These are phyloP conservation scores for Zoanthus solanderi DNA, from an alignment of 92 coral and sea anemone species.

Conservation along the genomic window DNA sequence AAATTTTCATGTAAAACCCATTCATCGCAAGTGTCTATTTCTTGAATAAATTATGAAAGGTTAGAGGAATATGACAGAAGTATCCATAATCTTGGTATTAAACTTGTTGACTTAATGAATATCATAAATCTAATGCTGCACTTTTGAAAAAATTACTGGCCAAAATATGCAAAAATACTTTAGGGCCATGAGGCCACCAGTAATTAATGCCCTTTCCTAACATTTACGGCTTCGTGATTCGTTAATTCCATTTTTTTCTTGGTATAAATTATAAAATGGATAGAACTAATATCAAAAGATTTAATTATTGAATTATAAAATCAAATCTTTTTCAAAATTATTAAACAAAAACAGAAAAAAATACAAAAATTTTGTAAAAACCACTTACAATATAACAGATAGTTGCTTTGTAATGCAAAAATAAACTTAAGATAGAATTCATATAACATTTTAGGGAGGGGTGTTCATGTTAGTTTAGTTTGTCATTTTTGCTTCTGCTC, in stretches of 20 bases:
- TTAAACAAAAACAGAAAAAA: background rate
- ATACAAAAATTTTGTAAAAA: background rate
- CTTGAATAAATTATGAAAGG: background rate
- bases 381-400: background rate
- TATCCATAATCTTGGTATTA: too few species aligned
- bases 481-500: too few species aligned
- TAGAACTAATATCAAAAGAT: too few species aligned
- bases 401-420: background rate
- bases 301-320: background rate
- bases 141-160: background rate
- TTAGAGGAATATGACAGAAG: background rate
- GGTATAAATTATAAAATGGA: background rate
- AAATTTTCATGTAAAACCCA: background rate
- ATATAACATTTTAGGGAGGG: too few species aligned
- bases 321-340: background rate
- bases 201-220: background rate
- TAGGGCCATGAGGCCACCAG: background rate
- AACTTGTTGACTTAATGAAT: background rate
- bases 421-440: conserved; percentile 26
- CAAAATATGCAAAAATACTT: background rate
- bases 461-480: too few species aligned
- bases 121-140: background rate
- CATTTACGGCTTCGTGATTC: background rate
- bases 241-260: background rate
- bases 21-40: background rate